Conservation (phyloP, 2,113 vertebrate genomes). For the Recurvirostra avosetta region DNA sequence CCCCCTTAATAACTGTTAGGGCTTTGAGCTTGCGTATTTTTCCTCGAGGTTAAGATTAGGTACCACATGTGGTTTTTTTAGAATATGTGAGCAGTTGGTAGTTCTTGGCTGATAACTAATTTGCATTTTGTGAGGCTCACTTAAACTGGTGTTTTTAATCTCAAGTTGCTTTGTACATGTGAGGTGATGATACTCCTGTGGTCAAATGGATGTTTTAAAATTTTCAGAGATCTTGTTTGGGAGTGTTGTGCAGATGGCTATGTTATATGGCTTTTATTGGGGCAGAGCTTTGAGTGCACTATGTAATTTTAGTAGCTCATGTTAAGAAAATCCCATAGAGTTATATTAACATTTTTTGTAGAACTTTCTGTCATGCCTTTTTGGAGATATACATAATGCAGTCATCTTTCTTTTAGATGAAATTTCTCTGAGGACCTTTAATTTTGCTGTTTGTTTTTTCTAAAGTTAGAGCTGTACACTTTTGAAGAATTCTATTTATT, state of each 20-base stretch:
- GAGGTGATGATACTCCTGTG: background rate
- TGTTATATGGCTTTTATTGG: rapidly evolving
- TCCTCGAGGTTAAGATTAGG: background rate
- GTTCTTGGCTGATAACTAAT: background rate
- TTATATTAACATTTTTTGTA: background rate
- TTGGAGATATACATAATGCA: background rate
- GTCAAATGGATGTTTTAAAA: background rate
- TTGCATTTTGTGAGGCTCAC: background rate
- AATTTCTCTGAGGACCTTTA: background rate
- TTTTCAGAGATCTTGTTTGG: background rate
- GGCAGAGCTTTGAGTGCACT: background rate
- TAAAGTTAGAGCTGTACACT: background rate
- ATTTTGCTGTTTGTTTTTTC: background rate
- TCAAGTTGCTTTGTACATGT: background rate
- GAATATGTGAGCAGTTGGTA: background rate
- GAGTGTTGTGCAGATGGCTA: background rate
- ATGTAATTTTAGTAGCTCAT: background rate
- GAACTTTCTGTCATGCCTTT: background rate
- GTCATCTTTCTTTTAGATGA: background rate
- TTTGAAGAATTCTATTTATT: constrained; percentile 38
- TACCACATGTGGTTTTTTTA: background rate
- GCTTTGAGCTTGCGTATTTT: background rate
- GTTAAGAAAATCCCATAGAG: background rate
- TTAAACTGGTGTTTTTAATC: background rate
- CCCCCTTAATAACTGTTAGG: background rate